phyloP scores from a whole-genome alignment of 2,888 invertebrate species.

The Acrobasis repandana region DNA sequence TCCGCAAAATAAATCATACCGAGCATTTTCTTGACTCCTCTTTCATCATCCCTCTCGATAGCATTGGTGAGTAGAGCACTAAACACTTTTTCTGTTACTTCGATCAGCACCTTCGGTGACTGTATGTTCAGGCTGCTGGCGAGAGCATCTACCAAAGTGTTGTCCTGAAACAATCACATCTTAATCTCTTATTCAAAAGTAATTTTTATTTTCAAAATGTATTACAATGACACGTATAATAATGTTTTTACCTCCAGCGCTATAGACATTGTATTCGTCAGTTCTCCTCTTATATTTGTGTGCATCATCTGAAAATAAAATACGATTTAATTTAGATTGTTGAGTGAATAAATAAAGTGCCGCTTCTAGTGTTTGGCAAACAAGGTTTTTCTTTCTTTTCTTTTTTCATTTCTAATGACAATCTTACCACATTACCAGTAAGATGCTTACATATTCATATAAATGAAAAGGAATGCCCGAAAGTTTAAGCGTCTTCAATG shows the following conservation, averaged over 20 bases:
- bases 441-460: too few relatives aligned
- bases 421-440: too few relatives aligned
- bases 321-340: not conserved
- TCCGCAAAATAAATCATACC: constrained; percentile 44
- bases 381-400: too few relatives aligned
- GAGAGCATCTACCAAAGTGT: constrained; percentile 80
- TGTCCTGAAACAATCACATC: constrained; percentile 55
- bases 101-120: constrained; percentile 67
- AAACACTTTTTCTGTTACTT: constrained; percentile 69
- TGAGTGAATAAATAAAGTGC: too few relatives aligned
- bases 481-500: too few relatives aligned
- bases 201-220: not conserved
- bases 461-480: too few relatives aligned
- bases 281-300: constrained; percentile 90
- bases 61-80: constrained; percentile 66
- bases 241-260: constrained; percentile 53
- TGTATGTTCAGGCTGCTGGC: constrained; percentile 81
- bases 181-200: too few relatives aligned
- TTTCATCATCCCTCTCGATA: constrained; percentile 61
- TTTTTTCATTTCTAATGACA: too few relatives aligned
- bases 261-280: constrained; percentile 80
- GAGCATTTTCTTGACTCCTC: constrained; percentile 61
- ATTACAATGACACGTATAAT: too few relatives aligned
- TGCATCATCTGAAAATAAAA: constrained; percentile 86
- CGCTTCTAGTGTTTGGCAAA: too few relatives aligned